These are phyloP conservation scores for Leptopilina clavipes DNA, from an alignment of 1,140 invertebrate genomes.

Conservation along the genomic window DNA sequence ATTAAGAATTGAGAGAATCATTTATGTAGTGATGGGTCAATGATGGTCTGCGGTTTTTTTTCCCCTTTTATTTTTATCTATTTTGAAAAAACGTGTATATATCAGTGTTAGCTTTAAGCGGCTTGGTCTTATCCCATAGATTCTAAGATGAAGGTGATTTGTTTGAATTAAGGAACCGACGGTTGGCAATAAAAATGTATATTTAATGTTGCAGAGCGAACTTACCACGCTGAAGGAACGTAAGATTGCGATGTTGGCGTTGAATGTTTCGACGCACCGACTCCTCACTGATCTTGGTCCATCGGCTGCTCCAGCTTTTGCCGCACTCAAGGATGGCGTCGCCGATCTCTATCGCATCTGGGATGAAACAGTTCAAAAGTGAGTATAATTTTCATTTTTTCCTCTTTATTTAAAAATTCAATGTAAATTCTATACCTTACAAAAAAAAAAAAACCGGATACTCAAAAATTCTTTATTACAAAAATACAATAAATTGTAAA, in stretches of 20 bases:
- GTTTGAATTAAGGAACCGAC: constrained; percentile 61
- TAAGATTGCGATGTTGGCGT: constrained; percentile 81
- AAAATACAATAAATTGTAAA: too few relatives aligned
- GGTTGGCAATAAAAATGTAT: constrained; percentile 63
- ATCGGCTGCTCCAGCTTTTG: constrained; percentile 68
- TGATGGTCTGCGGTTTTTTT: constrained; percentile 7
- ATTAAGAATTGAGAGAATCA: too few relatives aligned
- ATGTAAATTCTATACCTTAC: too few relatives aligned
- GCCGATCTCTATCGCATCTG: constrained; percentile 84
- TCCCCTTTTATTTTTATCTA: constrained; percentile 24
- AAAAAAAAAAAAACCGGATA: too few relatives aligned
- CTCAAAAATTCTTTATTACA: too few relatives aligned
- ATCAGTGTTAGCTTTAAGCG: constrained; percentile 50
- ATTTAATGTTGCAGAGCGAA: constrained; percentile 77
- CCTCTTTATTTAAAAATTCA: background rate
- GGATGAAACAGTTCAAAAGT: constrained; percentile 86
- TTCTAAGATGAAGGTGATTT: constrained; percentile 58
- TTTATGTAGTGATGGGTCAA: background rate
- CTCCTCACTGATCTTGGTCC: constrained; percentile 78
- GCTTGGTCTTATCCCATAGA: constrained; percentile 46
- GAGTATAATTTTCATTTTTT: constrained; percentile 62
- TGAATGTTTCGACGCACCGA: constrained; percentile 85
- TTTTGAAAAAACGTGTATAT: constrained; percentile 36
- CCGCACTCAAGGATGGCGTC: constrained; percentile 82
- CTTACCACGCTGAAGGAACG: constrained; percentile 82